These are phyloP conservation scores for Polypterus bichir DNA, from an alignment of 2,113 vertebrate genomes.

Conservation along the genomic window DNA sequence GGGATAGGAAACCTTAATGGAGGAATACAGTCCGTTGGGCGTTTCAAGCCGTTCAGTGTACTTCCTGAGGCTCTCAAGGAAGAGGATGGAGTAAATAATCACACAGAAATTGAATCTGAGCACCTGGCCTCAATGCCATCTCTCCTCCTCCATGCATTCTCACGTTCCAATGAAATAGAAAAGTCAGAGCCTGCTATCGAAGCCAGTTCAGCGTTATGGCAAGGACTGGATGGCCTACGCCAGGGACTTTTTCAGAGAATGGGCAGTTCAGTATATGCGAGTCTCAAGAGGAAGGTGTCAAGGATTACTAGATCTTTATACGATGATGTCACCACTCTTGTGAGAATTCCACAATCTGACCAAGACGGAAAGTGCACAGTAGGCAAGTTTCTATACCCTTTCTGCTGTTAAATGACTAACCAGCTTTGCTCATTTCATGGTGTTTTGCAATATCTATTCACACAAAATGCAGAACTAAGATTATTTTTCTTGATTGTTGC, in stretches of 20 bases:
- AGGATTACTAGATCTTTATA: slow-evolving; percentile 60
- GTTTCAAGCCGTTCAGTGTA: slow-evolving; percentile 49
- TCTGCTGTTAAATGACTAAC: neutral
- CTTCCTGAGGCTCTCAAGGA: slow-evolving; percentile 36
- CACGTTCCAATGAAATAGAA: slow-evolving; percentile 39
- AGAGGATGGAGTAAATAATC: slow-evolving; percentile 26
- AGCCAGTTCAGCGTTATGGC: slow-evolving; percentile 52
- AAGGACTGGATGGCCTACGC: slow-evolving; percentile 50
- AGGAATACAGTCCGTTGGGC: slow-evolving; percentile 27
- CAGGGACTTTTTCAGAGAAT: slow-evolving; percentile 58
- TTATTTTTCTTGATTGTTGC: too few species aligned
- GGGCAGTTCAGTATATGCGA: slow-evolving; percentile 62
- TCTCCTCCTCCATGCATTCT: slow-evolving; percentile 56
- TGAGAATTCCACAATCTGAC: slow-evolving; percentile 51
- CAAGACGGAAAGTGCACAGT: slow-evolving; percentile 54
- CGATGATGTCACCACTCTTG: slow-evolving; percentile 60
- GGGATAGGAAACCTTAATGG: slow-evolving; percentile 27
- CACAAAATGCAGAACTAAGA: too few species aligned
- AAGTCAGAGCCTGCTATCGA: slow-evolving; percentile 28
- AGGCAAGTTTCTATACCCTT: slow-evolving; percentile 45
- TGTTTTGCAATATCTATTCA: too few species aligned
- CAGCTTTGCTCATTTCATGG: neutral
- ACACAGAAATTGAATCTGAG: slow-evolving; percentile 23
- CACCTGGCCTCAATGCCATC: slow-evolving; percentile 37
- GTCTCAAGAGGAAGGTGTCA: slow-evolving; percentile 61